Conservation (phyloP, 1,140 invertebrate species). For the Orussus abietinus region DNA sequence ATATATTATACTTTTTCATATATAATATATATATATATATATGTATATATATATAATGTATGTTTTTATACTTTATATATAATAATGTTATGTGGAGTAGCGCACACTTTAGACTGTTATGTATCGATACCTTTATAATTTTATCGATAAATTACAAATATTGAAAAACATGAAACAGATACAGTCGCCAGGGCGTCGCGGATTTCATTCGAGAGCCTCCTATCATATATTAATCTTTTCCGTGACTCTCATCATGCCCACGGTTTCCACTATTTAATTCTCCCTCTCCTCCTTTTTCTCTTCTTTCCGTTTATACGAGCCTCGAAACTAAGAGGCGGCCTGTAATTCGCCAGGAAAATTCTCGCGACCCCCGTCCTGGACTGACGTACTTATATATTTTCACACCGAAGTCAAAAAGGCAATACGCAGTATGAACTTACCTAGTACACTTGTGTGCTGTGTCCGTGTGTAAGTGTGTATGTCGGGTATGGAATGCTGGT, state of each 20-base stretch:
- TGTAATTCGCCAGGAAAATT: constrained; percentile 24
- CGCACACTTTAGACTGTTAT: constrained; percentile 54
- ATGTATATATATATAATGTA: constrained; percentile 42
- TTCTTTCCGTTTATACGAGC: too few species aligned
- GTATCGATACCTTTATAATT: constrained; percentile 53
- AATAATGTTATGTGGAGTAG: constrained; percentile 54
- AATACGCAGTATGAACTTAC: constrained; percentile 55
- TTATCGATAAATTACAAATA: constrained; percentile 55
- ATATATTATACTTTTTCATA: constrained; percentile 48
- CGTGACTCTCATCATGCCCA: too few species aligned
- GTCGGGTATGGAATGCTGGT: too few species aligned
- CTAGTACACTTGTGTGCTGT: constrained; percentile 38
- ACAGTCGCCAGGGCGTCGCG: constrained; percentile 34
- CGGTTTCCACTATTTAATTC: too few species aligned
- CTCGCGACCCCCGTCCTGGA: constrained; percentile 31
- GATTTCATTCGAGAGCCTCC: constrained; percentile 24
- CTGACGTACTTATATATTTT: constrained; percentile 49
- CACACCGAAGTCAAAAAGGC: constrained; percentile 55
- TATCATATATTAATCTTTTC: neutral
- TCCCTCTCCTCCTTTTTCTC: too few species aligned
- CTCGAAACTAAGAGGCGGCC: too few species aligned
- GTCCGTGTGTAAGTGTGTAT: constrained; percentile 41
- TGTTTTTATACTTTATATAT: constrained; percentile 52
- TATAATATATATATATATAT: constrained; percentile 50
- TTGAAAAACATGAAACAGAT: constrained; percentile 56